These are phyloP conservation scores for Limnephilus lunatus DNA, from an alignment of 2,888 invertebrate genomes.

Conservation along the genomic window DNA sequence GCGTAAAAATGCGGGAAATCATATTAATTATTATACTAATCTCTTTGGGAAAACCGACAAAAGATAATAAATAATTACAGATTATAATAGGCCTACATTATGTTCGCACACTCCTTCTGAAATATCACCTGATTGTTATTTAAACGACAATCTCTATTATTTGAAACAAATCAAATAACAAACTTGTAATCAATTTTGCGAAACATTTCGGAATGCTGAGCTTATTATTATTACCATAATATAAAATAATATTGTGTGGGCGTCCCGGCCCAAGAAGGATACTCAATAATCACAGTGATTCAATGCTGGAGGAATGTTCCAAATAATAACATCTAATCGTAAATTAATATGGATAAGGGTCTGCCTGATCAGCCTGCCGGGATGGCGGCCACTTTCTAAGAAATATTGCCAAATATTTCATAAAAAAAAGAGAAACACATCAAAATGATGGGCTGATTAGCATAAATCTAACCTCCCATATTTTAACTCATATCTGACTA, in stretches of 20 bases:
- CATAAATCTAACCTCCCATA: not conserved
- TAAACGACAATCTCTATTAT: not conserved
- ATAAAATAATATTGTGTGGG: not conserved
- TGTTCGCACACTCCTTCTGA: not conserved
- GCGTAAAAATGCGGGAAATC: not conserved
- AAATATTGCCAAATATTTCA: not conserved
- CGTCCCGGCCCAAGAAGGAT: not conserved
- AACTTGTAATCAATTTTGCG: not conserved
- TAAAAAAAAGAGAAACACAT: not conserved
- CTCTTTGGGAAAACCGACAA: not conserved
- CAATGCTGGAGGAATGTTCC: slow-evolving; percentile 9
- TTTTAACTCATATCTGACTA: not conserved
- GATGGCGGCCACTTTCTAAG: not conserved
- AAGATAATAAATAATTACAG: not conserved
- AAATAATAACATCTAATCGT: not conserved
- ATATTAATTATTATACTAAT: not conserved
- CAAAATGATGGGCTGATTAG: not conserved
- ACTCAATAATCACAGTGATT: not conserved
- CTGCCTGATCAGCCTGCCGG: not conserved
- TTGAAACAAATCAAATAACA: not conserved
- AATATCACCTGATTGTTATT: not conserved
- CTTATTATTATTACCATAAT: not conserved
- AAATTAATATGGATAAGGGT: not conserved
- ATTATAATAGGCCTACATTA: not conserved
- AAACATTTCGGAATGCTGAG: not conserved